Base-by-base conservation (phyloP, 2,113 vertebrate genomes). In the Zingel zingel region DNA sequence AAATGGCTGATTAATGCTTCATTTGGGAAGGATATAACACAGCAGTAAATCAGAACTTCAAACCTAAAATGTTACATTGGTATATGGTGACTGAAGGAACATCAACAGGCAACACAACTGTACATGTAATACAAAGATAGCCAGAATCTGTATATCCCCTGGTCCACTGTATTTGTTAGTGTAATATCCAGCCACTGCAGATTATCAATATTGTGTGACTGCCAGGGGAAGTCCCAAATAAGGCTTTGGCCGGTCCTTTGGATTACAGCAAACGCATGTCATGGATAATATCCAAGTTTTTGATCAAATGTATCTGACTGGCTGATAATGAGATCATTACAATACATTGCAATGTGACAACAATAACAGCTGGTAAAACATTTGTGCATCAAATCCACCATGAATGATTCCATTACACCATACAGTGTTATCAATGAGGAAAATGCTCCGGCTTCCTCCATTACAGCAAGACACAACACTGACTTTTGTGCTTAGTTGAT, bases 321-420 rank as follows among this genome's bases (percentile, higher is more conserved):
- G 62, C 69, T 64, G 47, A 64, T 88, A 79, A 87, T 79, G 58
- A 57, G 64, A 86, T 83, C 69, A 88, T 88, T 88, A 53, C 8
- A 48, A 85, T 74, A 62, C 74, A 71, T 72, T 66, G 66, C 69
- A 54, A 57, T 7, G 68, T 47, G 56, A 86, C 86, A 69, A 89
- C 54, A 75, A 68, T 15, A 73, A 77, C 87, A 84, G 83, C 88
- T 77, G 19, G 51, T 74, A 67, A 74, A 45, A 84, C 77, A 84
- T 87, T 86, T 88, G 75, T 79, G 86, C 73, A 74, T 87, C 64
- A 79, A 87, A 89, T 90, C 81, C 82, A 51, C 82, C 84, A 61
- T 78, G 74, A 90, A 89, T 56, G 78, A 89, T 85, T 89, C 71
- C 83, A 80, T 91, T 85, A 84, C 48, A 67, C 21, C 81, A 63